Percentiles rank a stretch among this genome's conserved stretches.
Evolutionary conservation across 2,888 invertebrate species (phyloP).

Genomic region (Celastrina argiolus): DNA sequence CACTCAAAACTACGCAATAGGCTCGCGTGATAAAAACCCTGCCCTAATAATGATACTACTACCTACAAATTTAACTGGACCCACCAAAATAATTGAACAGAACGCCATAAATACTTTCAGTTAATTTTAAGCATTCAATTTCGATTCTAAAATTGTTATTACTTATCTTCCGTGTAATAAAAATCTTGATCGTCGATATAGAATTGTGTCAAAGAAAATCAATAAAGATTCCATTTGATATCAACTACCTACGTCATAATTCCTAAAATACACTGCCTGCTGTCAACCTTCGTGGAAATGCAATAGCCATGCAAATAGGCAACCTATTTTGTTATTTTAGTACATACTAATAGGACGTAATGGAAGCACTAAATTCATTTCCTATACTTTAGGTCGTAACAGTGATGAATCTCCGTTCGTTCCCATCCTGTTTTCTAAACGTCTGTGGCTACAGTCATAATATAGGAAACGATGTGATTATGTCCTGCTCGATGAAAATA

Average conservation of each 20-base stretch:
- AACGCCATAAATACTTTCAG: background rate
- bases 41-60: too few relatives aligned
- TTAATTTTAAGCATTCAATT: background rate
- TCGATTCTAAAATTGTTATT: too few relatives aligned
- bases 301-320: background rate
- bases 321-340: background rate
- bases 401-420: too few relatives aligned
- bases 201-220: conserved; percentile 11
- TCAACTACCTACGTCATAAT: background rate
- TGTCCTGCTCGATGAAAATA: too few relatives aligned
- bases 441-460: too few relatives aligned
- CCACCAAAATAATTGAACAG: background rate
- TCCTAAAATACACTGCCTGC: conserved; percentile 8
- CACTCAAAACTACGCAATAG: background rate
- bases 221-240: conserved; percentile 16
- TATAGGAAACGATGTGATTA: too few relatives aligned
- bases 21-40: too few relatives aligned
- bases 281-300: background rate
- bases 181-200: background rate
- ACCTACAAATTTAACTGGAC: background rate
- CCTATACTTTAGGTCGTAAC: too few relatives aligned
- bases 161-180: background rate
- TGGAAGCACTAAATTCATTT: too few relatives aligned
- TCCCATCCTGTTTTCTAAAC: too few relatives aligned
- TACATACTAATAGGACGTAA: too few relatives aligned